Conservation (phyloP, 2,888 invertebrate genomes). For the Aphodius granarius region DNA sequence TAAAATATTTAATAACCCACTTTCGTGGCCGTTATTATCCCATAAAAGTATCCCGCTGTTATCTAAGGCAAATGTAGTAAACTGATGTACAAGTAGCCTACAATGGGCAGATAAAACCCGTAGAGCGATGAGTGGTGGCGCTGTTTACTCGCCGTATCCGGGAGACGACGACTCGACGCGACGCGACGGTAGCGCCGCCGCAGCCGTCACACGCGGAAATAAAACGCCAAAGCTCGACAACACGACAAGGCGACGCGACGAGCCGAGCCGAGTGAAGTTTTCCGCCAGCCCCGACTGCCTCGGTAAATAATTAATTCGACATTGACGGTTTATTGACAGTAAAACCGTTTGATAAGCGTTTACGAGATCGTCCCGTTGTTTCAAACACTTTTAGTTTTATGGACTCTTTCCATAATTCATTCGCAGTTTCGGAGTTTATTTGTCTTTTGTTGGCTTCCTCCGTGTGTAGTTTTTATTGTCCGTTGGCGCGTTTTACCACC, state of each 20-base stretch:
- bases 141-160: background rate
- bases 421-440: background rate
- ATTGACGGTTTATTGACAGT: background rate
- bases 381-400: background rate
- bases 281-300: background rate
- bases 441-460: background rate
- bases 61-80: constrained; percentile 49
- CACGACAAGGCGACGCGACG: background rate
- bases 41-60: constrained; percentile 52
- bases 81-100: constrained; percentile 45
- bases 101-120: constrained; percentile 45
- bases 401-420: background rate
- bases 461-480: background rate
- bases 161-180: too few species aligned
- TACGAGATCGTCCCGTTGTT: background rate
- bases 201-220: background rate
- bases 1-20: constrained; percentile 53
- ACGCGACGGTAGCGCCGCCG: background rate
- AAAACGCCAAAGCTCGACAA: background rate
- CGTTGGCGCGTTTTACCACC: background rate
- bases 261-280: background rate
- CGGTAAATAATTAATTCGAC: constrained; percentile 10
- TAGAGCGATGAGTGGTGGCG: constrained; percentile 24
- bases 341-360: background rate
- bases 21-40: constrained; percentile 52